Percentiles rank a stretch among this genome's conserved stretches.
Evolutionary conservation across 2,888 invertebrate genomes (phyloP).

Genomic region (Zonitis immaculata): DNA sequence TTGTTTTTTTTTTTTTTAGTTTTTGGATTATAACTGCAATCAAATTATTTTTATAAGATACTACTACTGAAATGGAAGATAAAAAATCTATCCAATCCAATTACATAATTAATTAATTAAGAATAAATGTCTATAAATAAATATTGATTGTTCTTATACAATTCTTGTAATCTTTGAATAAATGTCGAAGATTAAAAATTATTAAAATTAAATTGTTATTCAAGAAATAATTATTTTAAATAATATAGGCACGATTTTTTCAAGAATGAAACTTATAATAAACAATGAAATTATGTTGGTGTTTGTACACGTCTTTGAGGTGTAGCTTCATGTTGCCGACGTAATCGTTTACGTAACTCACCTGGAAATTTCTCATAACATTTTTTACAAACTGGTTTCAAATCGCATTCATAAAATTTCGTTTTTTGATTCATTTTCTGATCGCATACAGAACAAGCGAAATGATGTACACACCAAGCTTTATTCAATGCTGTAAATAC

Average conservation of each 20-base stretch:
- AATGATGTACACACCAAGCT: slow-evolving; percentile 99
- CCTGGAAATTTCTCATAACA: slow-evolving; percentile 96
- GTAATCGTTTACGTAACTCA: slow-evolving; percentile 87
- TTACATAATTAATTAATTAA: slow-evolving; percentile 5
- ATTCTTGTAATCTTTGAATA: slow-evolving; percentile 33
- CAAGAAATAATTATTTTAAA: slow-evolving; percentile 5
- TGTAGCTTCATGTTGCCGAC: slow-evolving; percentile 81
- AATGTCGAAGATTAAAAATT: slow-evolving; percentile 13
- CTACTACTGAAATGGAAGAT: too few relatives aligned
- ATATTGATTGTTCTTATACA: slow-evolving; percentile 39
- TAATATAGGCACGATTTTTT: neutral
- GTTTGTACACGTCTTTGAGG: slow-evolving; percentile 49
- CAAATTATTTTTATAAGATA: too few relatives aligned
- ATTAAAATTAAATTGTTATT: slow-evolving; percentile 10
- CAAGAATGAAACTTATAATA: neutral
- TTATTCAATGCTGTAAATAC: slow-evolving; percentile 98
- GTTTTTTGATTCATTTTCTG: slow-evolving; percentile 93
- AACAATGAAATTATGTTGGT: slow-evolving; percentile 12
- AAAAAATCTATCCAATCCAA: too few relatives aligned
- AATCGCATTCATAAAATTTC: slow-evolving; percentile 98
- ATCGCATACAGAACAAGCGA: slow-evolving; percentile 96
- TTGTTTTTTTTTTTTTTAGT: too few relatives aligned
- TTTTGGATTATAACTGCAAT: too few relatives aligned
- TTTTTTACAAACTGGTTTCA: slow-evolving; percentile 96
- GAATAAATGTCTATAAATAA: slow-evolving; percentile 17